These are phyloP conservation scores for Rhipidura dahli DNA, from an alignment of 2,113 vertebrate genomes.

Conservation along the genomic window DNA sequence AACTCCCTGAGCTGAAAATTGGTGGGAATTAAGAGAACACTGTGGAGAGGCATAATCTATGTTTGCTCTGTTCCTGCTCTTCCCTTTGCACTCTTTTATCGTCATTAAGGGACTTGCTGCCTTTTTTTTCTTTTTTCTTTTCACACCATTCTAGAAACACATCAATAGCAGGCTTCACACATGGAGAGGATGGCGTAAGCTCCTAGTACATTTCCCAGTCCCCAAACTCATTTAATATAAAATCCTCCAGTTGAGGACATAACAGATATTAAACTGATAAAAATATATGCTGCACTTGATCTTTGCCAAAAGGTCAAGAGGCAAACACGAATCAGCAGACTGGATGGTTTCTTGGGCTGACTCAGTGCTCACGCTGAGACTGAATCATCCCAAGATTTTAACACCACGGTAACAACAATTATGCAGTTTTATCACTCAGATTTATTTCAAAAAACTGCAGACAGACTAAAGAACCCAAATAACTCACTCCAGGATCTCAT, in stretches of 20 bases:
- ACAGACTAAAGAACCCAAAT: neutral
- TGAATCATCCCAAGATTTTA: neutral
- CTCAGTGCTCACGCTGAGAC: neutral
- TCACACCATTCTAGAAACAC: neutral
- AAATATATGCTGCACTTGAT: constrained; percentile 28
- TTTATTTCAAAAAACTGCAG: constrained; percentile 7
- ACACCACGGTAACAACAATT: neutral
- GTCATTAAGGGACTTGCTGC: neutral
- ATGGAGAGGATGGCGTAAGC: neutral
- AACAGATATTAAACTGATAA: constrained; percentile 53
- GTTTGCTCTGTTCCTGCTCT: neutral
- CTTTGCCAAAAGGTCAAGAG: constrained; percentile 53
- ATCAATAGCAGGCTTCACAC: neutral
- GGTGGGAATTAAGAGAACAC: neutral
- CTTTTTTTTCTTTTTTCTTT: neutral
- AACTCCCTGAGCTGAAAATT: neutral
- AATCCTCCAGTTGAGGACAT: constrained; percentile 32
- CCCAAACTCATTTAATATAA: constrained; percentile 38
- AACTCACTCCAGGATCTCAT: neutral
- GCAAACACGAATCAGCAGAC: constrained; percentile 1
- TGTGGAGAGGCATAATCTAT: neutral
- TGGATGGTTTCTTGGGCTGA: neutral
- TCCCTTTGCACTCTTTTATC: neutral
- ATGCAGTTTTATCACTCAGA: neutral
- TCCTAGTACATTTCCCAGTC: constrained; percentile 27